Percentiles rank a stretch among this genome's conserved stretches.
These are phyloP conservation scores for Platyrinchus mystaceus DNA, from an alignment of 2,797 vertebrate genomes.

Conservation along the genomic window DNA sequence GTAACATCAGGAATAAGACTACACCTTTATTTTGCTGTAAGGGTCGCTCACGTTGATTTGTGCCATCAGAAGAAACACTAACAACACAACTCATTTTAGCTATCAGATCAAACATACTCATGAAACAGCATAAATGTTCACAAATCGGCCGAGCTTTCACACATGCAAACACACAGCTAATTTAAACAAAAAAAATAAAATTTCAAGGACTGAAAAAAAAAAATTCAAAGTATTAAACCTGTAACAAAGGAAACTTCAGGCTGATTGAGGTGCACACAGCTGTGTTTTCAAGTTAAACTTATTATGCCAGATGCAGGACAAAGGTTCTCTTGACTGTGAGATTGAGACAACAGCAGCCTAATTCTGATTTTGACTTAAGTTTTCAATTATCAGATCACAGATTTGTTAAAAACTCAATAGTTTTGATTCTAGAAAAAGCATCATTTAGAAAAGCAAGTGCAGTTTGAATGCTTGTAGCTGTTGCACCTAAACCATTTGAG, in stretches of 20 bases:
- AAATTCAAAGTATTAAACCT: constrained; percentile 76
- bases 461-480: constrained; percentile 70
- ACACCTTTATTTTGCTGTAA: neutral
- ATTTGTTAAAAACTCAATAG: constrained; percentile 20
- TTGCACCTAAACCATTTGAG: constrained; percentile 91
- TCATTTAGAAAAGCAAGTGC: neutral
- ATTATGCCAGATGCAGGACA: neutral
- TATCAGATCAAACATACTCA: neutral
- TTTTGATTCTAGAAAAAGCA: constrained; percentile 16
- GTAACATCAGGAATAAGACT: constrained; percentile 15
- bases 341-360: constrained; percentile 3
- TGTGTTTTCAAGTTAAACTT: constrained; percentile 43
- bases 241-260: constrained; percentile 75
- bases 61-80: neutral
- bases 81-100: neutral
- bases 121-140: neutral
- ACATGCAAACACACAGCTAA: constrained; percentile 40
- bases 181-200: constrained; percentile 49
- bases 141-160: constrained; percentile 19
- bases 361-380: constrained; percentile 31
- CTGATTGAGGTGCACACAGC: constrained; percentile 81
- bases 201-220: constrained; percentile 54
- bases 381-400: neutral
- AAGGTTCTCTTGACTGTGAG: neutral
- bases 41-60: neutral